Evolutionary conservation across 2,888 invertebrate genomes (phyloP).

Genomic region (Mesorhabditis spiculigera): DNA sequence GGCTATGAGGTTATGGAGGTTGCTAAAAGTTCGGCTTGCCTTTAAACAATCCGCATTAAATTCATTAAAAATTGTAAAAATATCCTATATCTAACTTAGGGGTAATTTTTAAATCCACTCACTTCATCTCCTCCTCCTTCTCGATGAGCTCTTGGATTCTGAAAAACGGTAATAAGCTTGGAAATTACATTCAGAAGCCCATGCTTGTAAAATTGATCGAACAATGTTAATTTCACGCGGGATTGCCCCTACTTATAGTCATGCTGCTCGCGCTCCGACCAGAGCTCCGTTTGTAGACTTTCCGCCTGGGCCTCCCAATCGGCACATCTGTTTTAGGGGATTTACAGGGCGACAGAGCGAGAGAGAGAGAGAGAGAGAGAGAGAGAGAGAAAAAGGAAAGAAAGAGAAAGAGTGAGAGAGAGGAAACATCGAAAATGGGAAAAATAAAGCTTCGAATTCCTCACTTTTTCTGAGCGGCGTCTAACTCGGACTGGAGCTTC

Average conservation of each 20-base stretch:
- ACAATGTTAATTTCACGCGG: neutral
- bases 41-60: neutral
- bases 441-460: neutral
- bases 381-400: too few species aligned
- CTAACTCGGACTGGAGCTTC: conserved; percentile 1
- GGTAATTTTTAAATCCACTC: neutral
- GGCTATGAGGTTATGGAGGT: conserved; percentile 35
- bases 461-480: conserved; percentile 2
- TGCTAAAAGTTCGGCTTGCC: conserved; percentile 16
- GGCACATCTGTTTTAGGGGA: conserved; percentile 1
- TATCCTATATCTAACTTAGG: neutral
- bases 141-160: conserved; percentile 19
- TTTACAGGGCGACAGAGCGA: neutral
- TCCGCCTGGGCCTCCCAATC: conserved; percentile 5
- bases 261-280: neutral
- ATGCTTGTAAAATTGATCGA: neutral
- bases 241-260: neutral
- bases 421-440: too few species aligned
- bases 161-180: neutral
- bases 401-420: too few species aligned
- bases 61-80: too few species aligned
- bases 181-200: too few species aligned
- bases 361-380: too few species aligned
- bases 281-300: conserved; percentile 1
- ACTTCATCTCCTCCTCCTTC: conserved; percentile 39